phyloP scores from a whole-genome alignment of 1,140 invertebrate genomes.

The Gonatopus flavifemur region DNA sequence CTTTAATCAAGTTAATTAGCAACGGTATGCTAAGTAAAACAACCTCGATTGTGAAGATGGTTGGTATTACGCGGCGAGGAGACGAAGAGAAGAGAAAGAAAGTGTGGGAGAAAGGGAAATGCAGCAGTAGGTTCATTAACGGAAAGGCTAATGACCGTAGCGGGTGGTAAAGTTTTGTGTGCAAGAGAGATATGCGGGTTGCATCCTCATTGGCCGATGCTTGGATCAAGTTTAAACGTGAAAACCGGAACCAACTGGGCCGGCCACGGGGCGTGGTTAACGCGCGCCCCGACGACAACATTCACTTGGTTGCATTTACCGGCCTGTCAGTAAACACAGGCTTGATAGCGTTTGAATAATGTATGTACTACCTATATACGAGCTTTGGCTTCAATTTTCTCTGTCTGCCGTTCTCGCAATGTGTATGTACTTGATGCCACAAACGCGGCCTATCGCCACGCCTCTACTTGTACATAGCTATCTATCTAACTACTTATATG shows the following conservation, averaged over 20 bases:
- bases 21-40: no score
- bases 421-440: constrained; percentile 10
- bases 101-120: no score
- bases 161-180: constrained; percentile 17
- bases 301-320: constrained; percentile 39
- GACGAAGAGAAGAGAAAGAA: no score
- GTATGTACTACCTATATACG: no score
- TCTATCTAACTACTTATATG: no score
- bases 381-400: no score
- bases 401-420: constrained; percentile 19
- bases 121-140: no score
- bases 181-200: constrained; percentile 20
- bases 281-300: constrained; percentile 26
- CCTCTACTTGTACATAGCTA: constrained; percentile 20
- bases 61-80: no score
- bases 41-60: no score
- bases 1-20: no score
- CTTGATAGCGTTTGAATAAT: constrained; percentile 40
- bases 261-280: constrained; percentile 34
- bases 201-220: constrained; percentile 31
- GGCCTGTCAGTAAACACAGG: constrained; percentile 39
- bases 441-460: constrained; percentile 21
- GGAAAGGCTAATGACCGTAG: constrained; percentile 29
- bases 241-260: constrained; percentile 36
- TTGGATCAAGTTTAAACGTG: constrained; percentile 31